These are phyloP conservation scores for Pemphredon lugubris DNA, from an alignment of 2,888 invertebrate species.

Conservation along the genomic window DNA sequence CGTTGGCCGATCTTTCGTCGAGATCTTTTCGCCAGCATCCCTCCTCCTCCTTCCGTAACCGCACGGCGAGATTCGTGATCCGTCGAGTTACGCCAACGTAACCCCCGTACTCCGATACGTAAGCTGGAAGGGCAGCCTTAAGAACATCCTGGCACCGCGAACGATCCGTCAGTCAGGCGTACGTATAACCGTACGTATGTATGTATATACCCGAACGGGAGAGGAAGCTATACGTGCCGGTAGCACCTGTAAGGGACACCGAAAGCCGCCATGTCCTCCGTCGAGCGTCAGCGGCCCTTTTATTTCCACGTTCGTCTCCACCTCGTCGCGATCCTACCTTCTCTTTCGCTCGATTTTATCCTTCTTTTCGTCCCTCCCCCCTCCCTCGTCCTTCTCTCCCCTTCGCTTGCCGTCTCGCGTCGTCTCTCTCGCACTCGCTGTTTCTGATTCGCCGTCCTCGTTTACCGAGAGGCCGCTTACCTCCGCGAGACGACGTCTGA, in stretches of 20 bases:
- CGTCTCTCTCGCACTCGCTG: neutral
- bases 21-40: constrained; percentile 4
- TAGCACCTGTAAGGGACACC: constrained; percentile 52
- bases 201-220: constrained; percentile 30
- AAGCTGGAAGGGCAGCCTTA: neutral
- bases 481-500: constrained; percentile 49
- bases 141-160: constrained; percentile 21
- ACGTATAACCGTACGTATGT: no score
- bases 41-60: constrained; percentile 1
- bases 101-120: neutral
- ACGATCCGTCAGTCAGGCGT: constrained; percentile 42
- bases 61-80: neutral
- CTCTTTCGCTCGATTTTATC: constrained; percentile 38
- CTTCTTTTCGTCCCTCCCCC: neutral
- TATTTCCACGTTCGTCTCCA: constrained; percentile 39
- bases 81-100: neutral
- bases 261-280: constrained; percentile 20
- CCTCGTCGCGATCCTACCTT: constrained; percentile 7
- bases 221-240: constrained; percentile 25
- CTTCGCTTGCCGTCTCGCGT: constrained; percentile 4
- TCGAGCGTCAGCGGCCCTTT: constrained; percentile 37
- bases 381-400: neutral
- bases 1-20: constrained; percentile 9
- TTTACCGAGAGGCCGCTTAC: constrained; percentile 39
- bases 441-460: constrained; percentile 4